Evolutionary conservation across 2,113 vertebrate species (phyloP).

Genomic region (Salvelinus sp.): DNA sequence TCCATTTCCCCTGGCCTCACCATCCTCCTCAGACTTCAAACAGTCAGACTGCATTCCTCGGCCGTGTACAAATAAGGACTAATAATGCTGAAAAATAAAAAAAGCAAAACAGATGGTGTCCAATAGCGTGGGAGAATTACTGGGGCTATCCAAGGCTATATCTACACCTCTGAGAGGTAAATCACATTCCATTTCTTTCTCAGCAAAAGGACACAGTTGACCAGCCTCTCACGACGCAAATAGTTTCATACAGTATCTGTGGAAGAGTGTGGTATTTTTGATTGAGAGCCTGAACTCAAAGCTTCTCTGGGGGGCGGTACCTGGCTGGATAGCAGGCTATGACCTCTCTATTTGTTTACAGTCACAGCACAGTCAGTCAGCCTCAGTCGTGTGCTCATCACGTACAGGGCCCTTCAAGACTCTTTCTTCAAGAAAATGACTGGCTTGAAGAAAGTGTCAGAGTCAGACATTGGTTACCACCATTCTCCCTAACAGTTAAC

Average conservation of each 20-base stretch:
- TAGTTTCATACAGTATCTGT: conserved; percentile 17
- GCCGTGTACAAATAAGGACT: conserved; percentile 84
- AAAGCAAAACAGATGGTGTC: conserved; percentile 84
- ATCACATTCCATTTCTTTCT: conserved; percentile 65
- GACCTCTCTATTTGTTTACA: conserved; percentile 51
- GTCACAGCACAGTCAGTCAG: conserved; percentile 48
- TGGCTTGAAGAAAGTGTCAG: conserved; percentile 43
- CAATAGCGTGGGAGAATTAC: conserved; percentile 79
- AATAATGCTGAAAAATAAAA: conserved; percentile 86
- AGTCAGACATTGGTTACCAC: conserved; percentile 65
- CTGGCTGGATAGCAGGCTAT: conserved; percentile 41
- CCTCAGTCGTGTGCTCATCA: conserved; percentile 36
- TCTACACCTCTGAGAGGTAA: conserved; percentile 72
- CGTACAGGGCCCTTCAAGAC: conserved; percentile 47
- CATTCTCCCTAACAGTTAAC: conserved; percentile 71
- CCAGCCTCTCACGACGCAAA: conserved; percentile 6
- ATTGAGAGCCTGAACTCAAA: conserved; percentile 59
- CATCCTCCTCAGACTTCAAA: conserved; percentile 79
- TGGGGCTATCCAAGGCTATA: conserved; percentile 71
- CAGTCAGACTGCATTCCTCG: conserved; percentile 77
- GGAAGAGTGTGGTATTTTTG: conserved; percentile 49
- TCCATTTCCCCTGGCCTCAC: conserved; percentile 77
- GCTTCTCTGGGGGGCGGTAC: conserved; percentile 38
- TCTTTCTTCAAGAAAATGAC: conserved; percentile 46
- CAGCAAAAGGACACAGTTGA: conserved; percentile 48